Conservation (phyloP, 2,113 vertebrate genomes). For the Carassius gibelio region DNA sequence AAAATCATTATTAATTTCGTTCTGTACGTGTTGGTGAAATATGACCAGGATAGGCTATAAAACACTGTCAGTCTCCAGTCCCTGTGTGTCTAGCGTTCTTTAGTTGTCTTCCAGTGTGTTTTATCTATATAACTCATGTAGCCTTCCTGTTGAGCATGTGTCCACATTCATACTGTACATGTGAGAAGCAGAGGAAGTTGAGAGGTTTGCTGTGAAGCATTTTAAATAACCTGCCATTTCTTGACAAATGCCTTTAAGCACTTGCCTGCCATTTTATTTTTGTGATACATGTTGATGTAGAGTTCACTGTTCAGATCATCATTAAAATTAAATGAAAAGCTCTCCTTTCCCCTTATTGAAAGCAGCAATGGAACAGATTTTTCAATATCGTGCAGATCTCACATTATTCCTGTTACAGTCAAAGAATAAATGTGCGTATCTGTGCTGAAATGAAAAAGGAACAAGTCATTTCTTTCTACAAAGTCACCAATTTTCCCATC, state of each 20-base stretch:
- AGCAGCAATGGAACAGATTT: slow-evolving; percentile 11
- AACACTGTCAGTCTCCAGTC: background rate
- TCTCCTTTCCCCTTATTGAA: slow-evolving; percentile 49
- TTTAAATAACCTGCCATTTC: slow-evolving; percentile 47
- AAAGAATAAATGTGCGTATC: background rate
- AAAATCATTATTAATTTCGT: no score
- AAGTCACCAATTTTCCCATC: background rate
- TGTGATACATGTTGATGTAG: slow-evolving; percentile 66
- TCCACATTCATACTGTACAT: slow-evolving; percentile 29
- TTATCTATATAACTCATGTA: background rate
- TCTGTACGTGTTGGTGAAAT: background rate
- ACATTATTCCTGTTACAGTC: background rate
- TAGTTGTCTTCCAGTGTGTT: background rate
- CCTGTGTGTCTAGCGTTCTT: background rate
- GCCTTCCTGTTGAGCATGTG: slow-evolving; percentile 6
- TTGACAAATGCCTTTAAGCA: slow-evolving; percentile 69
- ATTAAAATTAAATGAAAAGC: slow-evolving; percentile 70
- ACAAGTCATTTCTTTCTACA: slow-evolving; percentile 8
- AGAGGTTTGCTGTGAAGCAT: slow-evolving; percentile 64
- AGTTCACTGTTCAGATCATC: slow-evolving; percentile 53
- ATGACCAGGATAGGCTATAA: background rate
- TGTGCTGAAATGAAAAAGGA: slow-evolving; percentile 2
- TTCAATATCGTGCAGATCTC: background rate
- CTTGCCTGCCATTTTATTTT: slow-evolving; percentile 70
- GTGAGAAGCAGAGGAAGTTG: slow-evolving; percentile 3